Base-by-base conservation (phyloP, 2,888 invertebrate genomes). In the Polymixis flavicincta region DNA sequence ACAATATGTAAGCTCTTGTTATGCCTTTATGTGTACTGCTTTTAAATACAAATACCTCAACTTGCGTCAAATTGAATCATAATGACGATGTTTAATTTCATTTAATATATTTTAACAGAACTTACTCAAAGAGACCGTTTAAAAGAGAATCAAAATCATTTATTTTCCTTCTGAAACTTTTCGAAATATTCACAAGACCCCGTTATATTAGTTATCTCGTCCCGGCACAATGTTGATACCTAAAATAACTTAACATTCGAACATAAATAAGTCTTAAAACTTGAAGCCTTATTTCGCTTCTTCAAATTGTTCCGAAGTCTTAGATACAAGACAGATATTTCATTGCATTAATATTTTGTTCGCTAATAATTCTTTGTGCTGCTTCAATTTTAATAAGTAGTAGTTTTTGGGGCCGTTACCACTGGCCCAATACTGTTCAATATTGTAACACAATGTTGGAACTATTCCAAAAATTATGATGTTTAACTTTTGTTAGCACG, bases 1-100 rank as follows among this genome's bases (percentile, higher is more conserved):
- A 80, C 69, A 70, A 60, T 52, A 52, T 63, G 54, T 65, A 60
- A 70, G 60, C 61, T 63, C 50, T 63, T 71, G 61, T 71, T 74
- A 28, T 54, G 65, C 37, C 14, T 45, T 17, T 57, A 45, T 11
- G 14, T 13, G 25, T 22, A 22, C 13, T 14, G 45, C 17, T 32
- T 55, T 42, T 45, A 45, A 55, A 45, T 28, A 48, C 28, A n/a
- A n/a, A n/a, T n/a, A 32, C 50, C 50, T 80, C 13, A 22, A 25
- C 5, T 28, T 28, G 17, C 2, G 22, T 37, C 8, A 17, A 19
- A 45, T 71, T 63, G 4, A 25, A 22, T 54, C 28, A 32, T 50
- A 22, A 60, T 48, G 8, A n/a, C 14, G 3, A n/a, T 25, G 48
- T 48, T 37, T 61, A 7, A 48, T n/a, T 32, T 28, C n/a, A n/a